A percentile compares a stretch with the other conserved stretches of the same genome.
phyloP scores from a whole-genome alignment of 2,113 vertebrate species.

The Hypocryptadius cinnamomeus region DNA sequence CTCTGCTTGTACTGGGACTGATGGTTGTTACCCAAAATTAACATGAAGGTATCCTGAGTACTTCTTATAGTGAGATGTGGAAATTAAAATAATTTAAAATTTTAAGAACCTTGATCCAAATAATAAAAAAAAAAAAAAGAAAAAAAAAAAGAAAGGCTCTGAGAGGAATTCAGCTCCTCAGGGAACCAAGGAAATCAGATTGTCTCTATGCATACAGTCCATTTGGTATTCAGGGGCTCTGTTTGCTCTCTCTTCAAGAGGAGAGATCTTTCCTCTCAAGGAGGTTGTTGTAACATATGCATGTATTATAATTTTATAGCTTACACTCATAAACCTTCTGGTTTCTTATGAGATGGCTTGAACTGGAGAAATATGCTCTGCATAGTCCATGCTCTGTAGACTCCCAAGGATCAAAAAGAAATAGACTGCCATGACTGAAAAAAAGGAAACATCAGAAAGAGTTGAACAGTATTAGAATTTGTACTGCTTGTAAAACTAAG shows the following conservation, averaged over 20 bases:
- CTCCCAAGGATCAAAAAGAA: constrained; percentile 47
- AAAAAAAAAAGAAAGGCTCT: background rate
- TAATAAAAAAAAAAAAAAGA: background rate
- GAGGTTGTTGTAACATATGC: background rate
- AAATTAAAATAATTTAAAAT: background rate
- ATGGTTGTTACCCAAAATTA: background rate
- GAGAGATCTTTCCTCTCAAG: background rate
- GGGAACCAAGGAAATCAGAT: background rate
- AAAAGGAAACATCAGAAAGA: constrained; percentile 3
- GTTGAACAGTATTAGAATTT: background rate
- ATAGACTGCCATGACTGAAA: constrained; percentile 26
- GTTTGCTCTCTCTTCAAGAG: background rate
- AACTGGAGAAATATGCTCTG: constrained; percentile 36
- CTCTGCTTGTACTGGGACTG: background rate
- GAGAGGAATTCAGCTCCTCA: background rate
- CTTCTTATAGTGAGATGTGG: background rate
- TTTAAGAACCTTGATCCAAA: background rate
- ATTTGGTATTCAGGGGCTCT: background rate
- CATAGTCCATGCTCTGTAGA: constrained; percentile 25
- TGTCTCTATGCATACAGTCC: background rate
- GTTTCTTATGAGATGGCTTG: constrained; percentile 36
- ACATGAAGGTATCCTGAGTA: background rate
- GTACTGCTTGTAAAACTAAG: background rate
- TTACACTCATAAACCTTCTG: constrained; percentile 16
- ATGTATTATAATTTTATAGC: background rate